These are phyloP conservation scores for Cyanoderma ruficeps DNA, from an alignment of 2,113 vertebrate genomes.

Conservation along the genomic window DNA sequence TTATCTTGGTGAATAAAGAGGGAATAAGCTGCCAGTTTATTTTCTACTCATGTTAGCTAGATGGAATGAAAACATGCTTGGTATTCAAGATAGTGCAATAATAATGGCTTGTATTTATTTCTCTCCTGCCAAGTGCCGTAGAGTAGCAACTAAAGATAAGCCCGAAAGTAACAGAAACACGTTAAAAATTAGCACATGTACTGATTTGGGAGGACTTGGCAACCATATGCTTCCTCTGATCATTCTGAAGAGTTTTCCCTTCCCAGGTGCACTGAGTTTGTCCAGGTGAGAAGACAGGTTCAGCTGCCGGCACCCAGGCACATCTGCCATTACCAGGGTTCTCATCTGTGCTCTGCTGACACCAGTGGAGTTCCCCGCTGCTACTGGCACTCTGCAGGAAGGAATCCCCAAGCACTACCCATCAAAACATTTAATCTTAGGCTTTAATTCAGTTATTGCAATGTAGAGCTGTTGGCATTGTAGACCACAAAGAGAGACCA, in stretches of 20 bases:
- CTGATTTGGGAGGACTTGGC: not conserved
- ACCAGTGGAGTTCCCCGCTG: not conserved
- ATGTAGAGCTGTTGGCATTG: not conserved
- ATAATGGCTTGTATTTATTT: not conserved
- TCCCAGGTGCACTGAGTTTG: not conserved
- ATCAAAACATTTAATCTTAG: not conserved
- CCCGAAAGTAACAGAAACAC: not conserved
- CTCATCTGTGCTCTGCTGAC: not conserved
- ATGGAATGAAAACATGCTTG: constrained; percentile 7
- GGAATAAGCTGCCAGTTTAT: not conserved
- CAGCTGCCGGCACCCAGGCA: fast-evolving
- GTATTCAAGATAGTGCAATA: not conserved
- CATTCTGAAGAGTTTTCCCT: not conserved
- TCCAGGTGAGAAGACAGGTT: not conserved
- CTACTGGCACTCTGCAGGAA: fast-evolving
- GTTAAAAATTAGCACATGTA: not conserved
- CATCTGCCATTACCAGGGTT: fast-evolving
- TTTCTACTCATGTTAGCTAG: not conserved
- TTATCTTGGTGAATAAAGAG: constrained; percentile 2
- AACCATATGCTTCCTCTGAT: not conserved
- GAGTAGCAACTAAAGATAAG: constrained; percentile 23
- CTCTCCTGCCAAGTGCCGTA: not conserved
- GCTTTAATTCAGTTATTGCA: not conserved
- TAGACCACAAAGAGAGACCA: not conserved
- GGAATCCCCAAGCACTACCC: not conserved